These are phyloP conservation scores for Orthosia cruda DNA, from an alignment of 2,888 invertebrate species.

Conservation along the genomic window DNA sequence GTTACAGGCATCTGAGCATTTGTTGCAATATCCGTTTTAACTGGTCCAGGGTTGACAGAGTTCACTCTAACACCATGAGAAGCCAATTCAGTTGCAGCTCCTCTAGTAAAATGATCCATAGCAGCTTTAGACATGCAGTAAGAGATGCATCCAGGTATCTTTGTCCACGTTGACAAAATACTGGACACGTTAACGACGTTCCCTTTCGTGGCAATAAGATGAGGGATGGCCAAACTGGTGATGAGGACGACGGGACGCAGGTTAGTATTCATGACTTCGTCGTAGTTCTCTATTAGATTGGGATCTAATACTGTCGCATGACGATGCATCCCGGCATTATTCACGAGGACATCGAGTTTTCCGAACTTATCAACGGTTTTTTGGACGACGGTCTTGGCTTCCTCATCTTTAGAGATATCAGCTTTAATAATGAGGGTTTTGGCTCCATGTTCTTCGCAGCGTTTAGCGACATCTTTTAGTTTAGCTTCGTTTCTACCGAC, in stretches of 20 bases:
- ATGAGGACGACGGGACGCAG: constrained; percentile 66
- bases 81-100: constrained; percentile 93
- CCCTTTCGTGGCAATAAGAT: constrained; percentile 70
- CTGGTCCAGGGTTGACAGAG: constrained; percentile 72
- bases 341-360: constrained; percentile 75
- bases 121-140: constrained; percentile 74
- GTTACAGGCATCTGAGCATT: not conserved
- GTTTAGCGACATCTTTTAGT: constrained; percentile 89
- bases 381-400: constrained; percentile 67
- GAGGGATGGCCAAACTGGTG: constrained; percentile 67
- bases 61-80: constrained; percentile 94
- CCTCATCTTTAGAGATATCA: constrained; percentile 74
- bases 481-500: constrained; percentile 93
- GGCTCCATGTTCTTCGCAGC: constrained; percentile 60
- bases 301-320: constrained; percentile 37
- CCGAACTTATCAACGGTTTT: constrained; percentile 72
- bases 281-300: constrained; percentile 61
- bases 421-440: constrained; percentile 71
- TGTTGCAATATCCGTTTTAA: constrained; percentile 88
- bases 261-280: constrained; percentile 69
- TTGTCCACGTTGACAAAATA: constrained; percentile 86
- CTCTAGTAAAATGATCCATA: constrained; percentile 73
- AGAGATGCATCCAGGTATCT: constrained; percentile 85
- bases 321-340: constrained; percentile 74
- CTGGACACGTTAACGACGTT: constrained; percentile 75